These are phyloP conservation scores for human (Homo sapiens) DNA, from an alignment of 2,113 vertebrate genomes.

Conservation along the genomic window DNA sequence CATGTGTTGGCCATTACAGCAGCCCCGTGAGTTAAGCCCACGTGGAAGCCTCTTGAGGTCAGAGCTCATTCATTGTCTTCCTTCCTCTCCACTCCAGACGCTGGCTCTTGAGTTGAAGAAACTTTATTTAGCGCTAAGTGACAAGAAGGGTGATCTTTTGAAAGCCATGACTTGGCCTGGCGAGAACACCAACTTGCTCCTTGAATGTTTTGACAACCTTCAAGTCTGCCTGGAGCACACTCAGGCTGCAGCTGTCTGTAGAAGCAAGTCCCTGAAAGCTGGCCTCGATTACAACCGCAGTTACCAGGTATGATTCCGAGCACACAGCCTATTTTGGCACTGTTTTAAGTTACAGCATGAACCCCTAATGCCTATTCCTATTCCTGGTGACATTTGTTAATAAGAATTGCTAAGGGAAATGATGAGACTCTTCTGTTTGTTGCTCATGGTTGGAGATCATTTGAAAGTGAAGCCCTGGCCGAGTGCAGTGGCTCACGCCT, in stretches of 20 bases:
- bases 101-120: conserved; percentile 86
- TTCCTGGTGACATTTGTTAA: background rate
- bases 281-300: conserved; percentile 83
- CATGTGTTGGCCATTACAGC: rapidly evolving
- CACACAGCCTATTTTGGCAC: rapidly evolving
- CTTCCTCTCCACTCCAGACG: conserved; percentile 81
- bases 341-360: background rate
- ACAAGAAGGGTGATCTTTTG: conserved; percentile 85
- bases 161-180: conserved; percentile 75
- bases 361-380: background rate
- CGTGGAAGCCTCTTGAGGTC: background rate
- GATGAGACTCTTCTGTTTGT: background rate
- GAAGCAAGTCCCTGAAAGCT: conserved; percentile 85
- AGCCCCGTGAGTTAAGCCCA: rapidly evolving
- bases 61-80: background rate
- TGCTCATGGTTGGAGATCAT: background rate
- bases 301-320: conserved; percentile 85
- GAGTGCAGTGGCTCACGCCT: no score
- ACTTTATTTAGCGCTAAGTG: conserved; percentile 83
- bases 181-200: conserved; percentile 75
- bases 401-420: background rate
- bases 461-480: background rate
- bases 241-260: conserved; percentile 78
- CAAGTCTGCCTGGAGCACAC: conserved; percentile 81
- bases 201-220: conserved; percentile 84